A percentile compares a stretch with the other conserved stretches of the same genome.
phyloP scores from a whole-genome alignment of 2,797 vertebrate genomes.

The Ceyx erithaca region DNA sequence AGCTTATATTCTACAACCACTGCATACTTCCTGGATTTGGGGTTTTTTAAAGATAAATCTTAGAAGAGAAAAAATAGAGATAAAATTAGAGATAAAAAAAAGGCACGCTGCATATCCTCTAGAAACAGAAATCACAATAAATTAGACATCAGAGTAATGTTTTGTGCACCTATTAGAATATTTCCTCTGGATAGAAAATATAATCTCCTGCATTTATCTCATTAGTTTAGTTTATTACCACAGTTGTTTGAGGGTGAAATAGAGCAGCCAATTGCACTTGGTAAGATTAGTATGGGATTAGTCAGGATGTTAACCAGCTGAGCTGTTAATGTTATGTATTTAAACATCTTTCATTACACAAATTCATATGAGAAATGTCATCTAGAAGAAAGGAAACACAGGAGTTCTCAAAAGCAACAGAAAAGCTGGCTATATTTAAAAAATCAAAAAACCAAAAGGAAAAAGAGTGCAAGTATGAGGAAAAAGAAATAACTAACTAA shows the following conservation, averaged over 20 bases:
- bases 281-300: background rate
- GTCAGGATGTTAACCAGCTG: background rate
- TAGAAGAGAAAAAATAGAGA: too few species aligned
- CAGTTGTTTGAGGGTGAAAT: background rate
- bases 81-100: background rate
- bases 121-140: background rate
- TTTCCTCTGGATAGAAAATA: background rate
- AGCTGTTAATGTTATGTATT: background rate
- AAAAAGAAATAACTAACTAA: too few species aligned
- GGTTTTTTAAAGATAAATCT: accelerated
- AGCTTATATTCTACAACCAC: background rate
- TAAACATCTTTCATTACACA: background rate
- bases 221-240: background rate
- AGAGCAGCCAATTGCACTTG: background rate
- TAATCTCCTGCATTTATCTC: background rate
- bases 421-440: background rate
- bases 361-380: background rate
- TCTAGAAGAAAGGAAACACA: background rate
- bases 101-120: accelerated
- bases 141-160: background rate
- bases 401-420: background rate
- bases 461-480: background rate
- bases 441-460: background rate
- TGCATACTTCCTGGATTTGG: background rate
- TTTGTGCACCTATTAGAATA: background rate